phyloP scores from a whole-genome alignment of 2,113 vertebrate genomes.

The Gallinago undulata region DNA sequence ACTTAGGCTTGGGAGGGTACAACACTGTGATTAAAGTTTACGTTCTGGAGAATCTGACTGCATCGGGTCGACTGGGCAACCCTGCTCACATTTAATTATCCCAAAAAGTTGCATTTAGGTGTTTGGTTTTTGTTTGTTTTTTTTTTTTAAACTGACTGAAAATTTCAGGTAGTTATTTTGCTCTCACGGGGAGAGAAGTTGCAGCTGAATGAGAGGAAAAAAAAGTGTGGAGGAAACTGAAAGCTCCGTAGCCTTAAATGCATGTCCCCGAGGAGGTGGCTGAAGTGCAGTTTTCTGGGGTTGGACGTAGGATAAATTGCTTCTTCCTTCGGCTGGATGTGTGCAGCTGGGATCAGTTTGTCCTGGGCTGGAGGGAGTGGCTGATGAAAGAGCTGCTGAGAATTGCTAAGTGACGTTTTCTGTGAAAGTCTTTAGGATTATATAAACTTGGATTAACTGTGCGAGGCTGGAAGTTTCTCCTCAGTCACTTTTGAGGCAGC shows the following conservation, averaged over 20 bases:
- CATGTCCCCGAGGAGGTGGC: neutral
- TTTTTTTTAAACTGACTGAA: neutral
- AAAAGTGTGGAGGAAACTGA: neutral
- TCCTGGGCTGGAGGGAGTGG: slow-evolving; percentile 19
- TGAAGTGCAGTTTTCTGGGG: neutral
- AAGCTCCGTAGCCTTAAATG: neutral
- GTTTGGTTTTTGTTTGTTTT: neutral
- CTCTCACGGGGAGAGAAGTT: neutral
- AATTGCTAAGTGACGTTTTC: neutral
- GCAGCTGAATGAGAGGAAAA: neutral
- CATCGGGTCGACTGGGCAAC: neutral
- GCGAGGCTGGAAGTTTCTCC: neutral
- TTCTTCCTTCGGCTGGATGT: neutral
- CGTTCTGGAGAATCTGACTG: neutral
- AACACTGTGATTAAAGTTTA: neutral
- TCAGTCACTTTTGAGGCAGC: neutral
- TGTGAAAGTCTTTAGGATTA: slow-evolving; percentile 16
- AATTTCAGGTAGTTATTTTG: neutral
- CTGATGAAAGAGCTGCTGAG: slow-evolving; percentile 24
- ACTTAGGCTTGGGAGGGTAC: neutral
- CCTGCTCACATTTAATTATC: neutral
- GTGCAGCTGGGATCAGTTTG: neutral
- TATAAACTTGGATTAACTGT: slow-evolving; percentile 16
- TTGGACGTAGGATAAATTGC: neutral
- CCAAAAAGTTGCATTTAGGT: neutral